Evolutionary conservation across 1,140 invertebrate genomes (phyloP), one percentile per base, ranked within the genome.

Genomic region (Wiebesia pumilae): DNA sequence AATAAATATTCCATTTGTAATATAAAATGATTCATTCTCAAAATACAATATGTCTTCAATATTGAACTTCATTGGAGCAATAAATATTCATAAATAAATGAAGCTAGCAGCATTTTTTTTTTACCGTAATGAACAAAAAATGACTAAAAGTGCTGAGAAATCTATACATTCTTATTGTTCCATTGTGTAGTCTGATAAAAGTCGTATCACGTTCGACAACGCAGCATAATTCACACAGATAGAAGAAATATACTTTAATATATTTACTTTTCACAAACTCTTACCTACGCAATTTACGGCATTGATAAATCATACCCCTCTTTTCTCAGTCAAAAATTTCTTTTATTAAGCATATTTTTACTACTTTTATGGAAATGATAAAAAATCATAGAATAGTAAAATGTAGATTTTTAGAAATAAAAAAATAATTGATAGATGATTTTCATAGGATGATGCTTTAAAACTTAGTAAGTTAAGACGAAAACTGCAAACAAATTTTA

Each of bases 151-250:
- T 81, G 84, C 84, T 81, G 84, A 86, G 33, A 51, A 65, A 85
- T 81, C 78, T 0, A 19, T 65, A 51, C 51, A 81, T 73, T 81
- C 69, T 81, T 81, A 54, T 85, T 62, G 54, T 35, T 7, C 10
- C 30, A 38, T 62, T 10, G 40, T 10, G n/a, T 67, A 35, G 4
- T 38, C 54, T 54, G 27, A 67, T 43, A 38, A 69, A 81, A 27
- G 65, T 10, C 1, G 33, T 65, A 81, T 86, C 84, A 86, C 84
- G 84, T 86, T 86, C 69, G 69, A 65, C 84, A 24, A 86, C 84
- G 84, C 69, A 86, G 84, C 84, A 86, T n/a, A 75, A 86, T 86
- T 73, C 75, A 30, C 38, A 43, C 16, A 4, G 3, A 24, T 54
- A 9, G 10, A 54, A 33, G n/a, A n/a, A 58, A 58, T 65, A 65